phyloP scores from a whole-genome alignment of 2,113 vertebrate species.

The Alethe castanea region DNA sequence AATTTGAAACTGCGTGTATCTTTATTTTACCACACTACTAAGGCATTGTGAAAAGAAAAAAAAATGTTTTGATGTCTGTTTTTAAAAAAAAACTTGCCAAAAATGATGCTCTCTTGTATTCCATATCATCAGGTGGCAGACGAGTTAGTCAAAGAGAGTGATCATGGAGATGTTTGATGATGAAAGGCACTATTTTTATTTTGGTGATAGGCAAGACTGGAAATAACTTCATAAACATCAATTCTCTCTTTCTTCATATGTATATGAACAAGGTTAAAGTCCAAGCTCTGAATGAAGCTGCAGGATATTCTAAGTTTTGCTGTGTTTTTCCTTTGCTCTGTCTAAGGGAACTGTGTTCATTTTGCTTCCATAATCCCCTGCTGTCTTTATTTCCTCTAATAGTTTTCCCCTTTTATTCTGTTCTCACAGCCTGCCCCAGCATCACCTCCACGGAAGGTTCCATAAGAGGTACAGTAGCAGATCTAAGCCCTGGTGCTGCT shows the following conservation, averaged over 20 bases:
- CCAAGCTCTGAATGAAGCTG: background rate
- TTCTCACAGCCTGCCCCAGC: conserved; percentile 60
- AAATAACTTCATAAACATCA: background rate
- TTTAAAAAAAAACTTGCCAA: background rate
- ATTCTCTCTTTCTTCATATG: background rate
- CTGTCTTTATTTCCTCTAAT: background rate
- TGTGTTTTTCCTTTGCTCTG: background rate
- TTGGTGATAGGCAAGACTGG: background rate
- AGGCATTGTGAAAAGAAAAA: background rate
- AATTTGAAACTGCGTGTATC: background rate
- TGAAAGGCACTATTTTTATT: background rate
- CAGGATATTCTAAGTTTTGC: background rate
- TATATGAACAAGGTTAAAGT: background rate
- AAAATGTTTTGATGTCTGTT: background rate
- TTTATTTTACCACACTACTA: background rate
- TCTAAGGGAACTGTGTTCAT: background rate
- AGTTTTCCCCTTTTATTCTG: background rate
- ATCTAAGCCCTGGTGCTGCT: background rate
- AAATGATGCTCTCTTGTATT: background rate
- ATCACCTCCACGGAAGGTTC: conserved; percentile 11
- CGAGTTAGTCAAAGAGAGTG: background rate
- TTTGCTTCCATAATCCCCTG: background rate
- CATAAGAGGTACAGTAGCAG: conserved; percentile 51
- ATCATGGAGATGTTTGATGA: background rate
- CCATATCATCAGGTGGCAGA: background rate